phyloP scores from a whole-genome alignment of 2,113 vertebrate species.

The Emydocephalus ijimae region DNA sequence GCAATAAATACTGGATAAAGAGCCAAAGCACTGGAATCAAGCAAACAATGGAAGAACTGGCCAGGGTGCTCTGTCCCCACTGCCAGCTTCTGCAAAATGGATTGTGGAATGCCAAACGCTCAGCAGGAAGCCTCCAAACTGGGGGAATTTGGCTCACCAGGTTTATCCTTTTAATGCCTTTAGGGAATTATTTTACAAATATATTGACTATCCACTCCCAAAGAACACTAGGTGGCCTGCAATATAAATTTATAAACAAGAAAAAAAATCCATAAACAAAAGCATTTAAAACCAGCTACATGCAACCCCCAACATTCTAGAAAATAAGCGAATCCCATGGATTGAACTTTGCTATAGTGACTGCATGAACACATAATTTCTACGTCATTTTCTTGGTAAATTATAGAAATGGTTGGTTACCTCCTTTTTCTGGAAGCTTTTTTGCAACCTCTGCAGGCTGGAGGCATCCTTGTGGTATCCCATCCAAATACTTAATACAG shows the following conservation, averaged over 20 bases:
- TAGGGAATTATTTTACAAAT: neutral
- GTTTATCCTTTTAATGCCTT: neutral
- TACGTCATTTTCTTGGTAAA: neutral
- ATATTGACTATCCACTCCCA: neutral
- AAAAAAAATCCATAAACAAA: neutral
- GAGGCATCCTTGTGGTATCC: neutral
- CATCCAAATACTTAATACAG: neutral
- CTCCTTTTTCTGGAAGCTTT: neutral
- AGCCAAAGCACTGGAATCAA: neutral
- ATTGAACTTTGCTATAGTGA: neutral
- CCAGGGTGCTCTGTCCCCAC: accelerated
- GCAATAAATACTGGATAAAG: accelerated
- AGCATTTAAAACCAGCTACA: neutral
- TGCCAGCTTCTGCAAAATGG: neutral
- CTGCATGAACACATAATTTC: neutral
- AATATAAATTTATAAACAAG: neutral
- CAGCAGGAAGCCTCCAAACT: neutral
- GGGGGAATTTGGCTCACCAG: neutral
- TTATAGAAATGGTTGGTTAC: neutral
- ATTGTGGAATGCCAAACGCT: neutral
- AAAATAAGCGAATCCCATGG: neutral
- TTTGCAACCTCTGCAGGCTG: neutral
- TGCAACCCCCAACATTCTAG: too few species aligned
- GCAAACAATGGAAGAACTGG: accelerated
- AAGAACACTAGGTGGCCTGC: neutral